Evolutionary conservation across 2,797 vertebrate genomes (phyloP).

Genomic region (Silurus lanzhouensis): DNA sequence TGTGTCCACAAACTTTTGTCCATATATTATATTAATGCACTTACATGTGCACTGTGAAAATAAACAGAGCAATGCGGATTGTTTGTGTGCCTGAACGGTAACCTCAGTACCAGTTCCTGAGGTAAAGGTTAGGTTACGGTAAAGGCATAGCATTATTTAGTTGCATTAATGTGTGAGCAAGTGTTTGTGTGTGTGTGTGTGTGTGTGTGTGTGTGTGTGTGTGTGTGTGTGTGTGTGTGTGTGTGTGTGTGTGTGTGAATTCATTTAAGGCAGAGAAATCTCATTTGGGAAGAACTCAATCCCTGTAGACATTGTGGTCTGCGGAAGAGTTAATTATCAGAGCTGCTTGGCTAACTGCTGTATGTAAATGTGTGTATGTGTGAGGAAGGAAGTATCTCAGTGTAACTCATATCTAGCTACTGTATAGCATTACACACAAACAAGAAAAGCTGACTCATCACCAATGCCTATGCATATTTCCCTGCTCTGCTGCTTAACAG

Average conservation of each 20-base stretch:
- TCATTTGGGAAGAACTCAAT: slow-evolving; percentile 44
- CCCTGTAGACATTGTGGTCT: slow-evolving; percentile 35
- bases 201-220: background rate
- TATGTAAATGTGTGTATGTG: background rate
- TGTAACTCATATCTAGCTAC: background rate
- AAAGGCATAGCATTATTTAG: background rate
- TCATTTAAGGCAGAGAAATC: slow-evolving; percentile 49
- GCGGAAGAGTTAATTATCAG: slow-evolving; percentile 53
- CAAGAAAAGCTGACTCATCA: slow-evolving; percentile 2
- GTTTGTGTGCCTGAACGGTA: background rate
- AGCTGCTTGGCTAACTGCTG: slow-evolving; percentile 31
- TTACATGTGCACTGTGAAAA: background rate
- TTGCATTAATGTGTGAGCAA: background rate
- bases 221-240: background rate
- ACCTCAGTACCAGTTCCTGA: background rate
- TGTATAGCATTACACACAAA: background rate
- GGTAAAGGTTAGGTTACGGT: background rate
- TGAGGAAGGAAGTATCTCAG: background rate
- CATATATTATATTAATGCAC: too few relatives aligned
- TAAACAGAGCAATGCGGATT: background rate
- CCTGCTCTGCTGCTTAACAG: background rate
- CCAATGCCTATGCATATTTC: background rate
- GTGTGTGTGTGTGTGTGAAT: slow-evolving; percentile 2
- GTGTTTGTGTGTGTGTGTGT: background rate
- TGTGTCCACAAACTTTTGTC: too few relatives aligned